These are phyloP conservation scores for Saccopteryx leptura DNA, from an alignment of 2,113 vertebrate species.

Conservation along the genomic window DNA sequence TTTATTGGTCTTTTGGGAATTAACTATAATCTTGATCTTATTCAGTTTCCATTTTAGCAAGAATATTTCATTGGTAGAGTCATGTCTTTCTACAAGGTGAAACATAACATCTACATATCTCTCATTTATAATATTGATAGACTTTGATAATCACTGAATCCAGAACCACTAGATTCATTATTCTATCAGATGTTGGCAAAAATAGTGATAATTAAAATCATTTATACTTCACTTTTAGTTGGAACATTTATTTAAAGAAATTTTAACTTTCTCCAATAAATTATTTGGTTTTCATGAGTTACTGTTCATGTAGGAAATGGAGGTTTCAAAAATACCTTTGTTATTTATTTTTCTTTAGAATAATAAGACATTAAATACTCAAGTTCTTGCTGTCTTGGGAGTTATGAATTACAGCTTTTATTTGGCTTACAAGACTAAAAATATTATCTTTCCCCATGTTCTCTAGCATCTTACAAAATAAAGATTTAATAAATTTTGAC, in stretches of 20 bases:
- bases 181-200: neutral
- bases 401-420: neutral
- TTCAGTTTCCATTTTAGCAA: neutral
- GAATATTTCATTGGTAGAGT: neutral
- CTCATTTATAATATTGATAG: neutral
- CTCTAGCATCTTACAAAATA: neutral
- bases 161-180: neutral
- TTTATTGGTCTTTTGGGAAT: neutral
- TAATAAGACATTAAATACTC: neutral
- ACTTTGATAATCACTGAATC: neutral
- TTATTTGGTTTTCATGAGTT: slow-evolving; percentile 2
- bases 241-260: neutral
- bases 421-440: neutral
- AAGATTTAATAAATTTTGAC: slow-evolving; percentile 2
- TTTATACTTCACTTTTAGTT: neutral
- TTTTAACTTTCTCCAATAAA: neutral
- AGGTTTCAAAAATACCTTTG: neutral
- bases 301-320: neutral
- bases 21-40: neutral
- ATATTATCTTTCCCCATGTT: neutral
- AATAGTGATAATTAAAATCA: neutral
- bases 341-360: neutral
- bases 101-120: neutral
- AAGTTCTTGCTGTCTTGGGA: neutral
- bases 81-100: neutral